Evolutionary conservation across 2,113 vertebrate genomes (phyloP).

Genomic region (Heterotilapia buettikoferi): DNA sequence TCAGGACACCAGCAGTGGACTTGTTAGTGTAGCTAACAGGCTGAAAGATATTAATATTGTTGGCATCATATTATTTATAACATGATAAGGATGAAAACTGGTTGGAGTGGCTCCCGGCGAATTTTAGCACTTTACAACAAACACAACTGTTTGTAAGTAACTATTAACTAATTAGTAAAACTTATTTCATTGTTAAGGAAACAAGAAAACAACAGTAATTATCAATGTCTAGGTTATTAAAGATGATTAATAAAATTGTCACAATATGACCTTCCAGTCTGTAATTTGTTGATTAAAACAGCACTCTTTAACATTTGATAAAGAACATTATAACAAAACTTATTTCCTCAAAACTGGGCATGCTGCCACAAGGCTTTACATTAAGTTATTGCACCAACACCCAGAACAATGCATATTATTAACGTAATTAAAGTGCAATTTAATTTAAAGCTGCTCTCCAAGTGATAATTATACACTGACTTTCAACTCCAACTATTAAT

Average conservation of each 20-base stretch:
- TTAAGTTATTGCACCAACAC: not conserved
- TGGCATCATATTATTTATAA: not conserved
- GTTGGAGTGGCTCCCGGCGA: fast-evolving
- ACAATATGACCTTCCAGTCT: not conserved
- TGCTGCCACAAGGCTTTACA: not conserved
- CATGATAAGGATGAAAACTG: not conserved
- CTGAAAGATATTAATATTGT: not conserved
- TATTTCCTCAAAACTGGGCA: not conserved
- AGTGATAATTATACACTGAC: not conserved
- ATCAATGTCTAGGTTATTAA: not conserved
- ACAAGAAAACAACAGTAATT: not conserved
- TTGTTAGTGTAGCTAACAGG: not conserved
- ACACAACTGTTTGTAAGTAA: not conserved
- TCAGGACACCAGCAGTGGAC: not conserved
- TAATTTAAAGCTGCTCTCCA: not conserved
- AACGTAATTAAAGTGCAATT: not conserved
- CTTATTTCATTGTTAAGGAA: not conserved
- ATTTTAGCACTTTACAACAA: not conserved
- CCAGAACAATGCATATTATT: not conserved
- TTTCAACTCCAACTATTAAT: not conserved
- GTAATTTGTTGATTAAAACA: not conserved
- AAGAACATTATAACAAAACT: not conserved
- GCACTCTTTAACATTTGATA: not conserved
- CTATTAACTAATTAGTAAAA: not conserved
- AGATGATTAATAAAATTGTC: not conserved